A percentile compares a stretch with the other conserved stretches of the same genome.
Evolutionary conservation across 2,888 invertebrate species (phyloP).

Genomic region (Agonopterix arenella): DNA sequence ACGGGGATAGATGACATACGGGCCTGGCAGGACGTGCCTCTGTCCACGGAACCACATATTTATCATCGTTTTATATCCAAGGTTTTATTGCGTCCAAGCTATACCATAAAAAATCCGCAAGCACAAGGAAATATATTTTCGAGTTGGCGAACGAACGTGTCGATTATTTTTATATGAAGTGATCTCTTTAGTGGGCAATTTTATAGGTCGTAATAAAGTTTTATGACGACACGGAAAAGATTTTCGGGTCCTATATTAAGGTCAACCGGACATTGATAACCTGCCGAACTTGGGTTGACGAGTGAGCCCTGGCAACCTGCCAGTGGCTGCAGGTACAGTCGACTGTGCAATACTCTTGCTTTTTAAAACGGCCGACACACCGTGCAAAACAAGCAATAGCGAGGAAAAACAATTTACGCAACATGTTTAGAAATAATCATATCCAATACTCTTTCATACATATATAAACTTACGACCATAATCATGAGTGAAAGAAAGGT

Average conservation of each 20-base stretch:
- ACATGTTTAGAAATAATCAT: no score
- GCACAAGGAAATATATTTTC: constrained; percentile 18
- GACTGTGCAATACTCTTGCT: background rate
- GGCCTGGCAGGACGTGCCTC: background rate
- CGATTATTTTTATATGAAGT: constrained; percentile 50
- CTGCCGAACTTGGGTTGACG: constrained; percentile 50
- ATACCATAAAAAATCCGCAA: constrained; percentile 21
- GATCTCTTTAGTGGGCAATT: constrained; percentile 46
- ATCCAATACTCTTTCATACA: no score
- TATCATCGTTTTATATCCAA: constrained; percentile 15
- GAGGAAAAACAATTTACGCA: no score
- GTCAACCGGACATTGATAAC: constrained; percentile 59
- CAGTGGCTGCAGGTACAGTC: constrained; percentile 19
- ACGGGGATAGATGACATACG: background rate
- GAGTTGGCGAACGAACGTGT: constrained; percentile 30
- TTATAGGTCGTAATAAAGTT: constrained; percentile 53
- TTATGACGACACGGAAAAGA: constrained; percentile 53
- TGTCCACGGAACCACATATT: constrained; percentile 12
- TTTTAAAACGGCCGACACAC: no score
- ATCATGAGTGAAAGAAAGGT: no score
- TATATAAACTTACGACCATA: no score
- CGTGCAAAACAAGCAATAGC: no score
- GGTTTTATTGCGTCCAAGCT: constrained; percentile 19
- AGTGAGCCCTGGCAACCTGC: constrained; percentile 48
- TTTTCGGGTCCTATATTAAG: constrained; percentile 49